These are phyloP conservation scores for Coenobita brevimanus DNA, from an alignment of 1,140 invertebrate genomes.

Conservation along the genomic window DNA sequence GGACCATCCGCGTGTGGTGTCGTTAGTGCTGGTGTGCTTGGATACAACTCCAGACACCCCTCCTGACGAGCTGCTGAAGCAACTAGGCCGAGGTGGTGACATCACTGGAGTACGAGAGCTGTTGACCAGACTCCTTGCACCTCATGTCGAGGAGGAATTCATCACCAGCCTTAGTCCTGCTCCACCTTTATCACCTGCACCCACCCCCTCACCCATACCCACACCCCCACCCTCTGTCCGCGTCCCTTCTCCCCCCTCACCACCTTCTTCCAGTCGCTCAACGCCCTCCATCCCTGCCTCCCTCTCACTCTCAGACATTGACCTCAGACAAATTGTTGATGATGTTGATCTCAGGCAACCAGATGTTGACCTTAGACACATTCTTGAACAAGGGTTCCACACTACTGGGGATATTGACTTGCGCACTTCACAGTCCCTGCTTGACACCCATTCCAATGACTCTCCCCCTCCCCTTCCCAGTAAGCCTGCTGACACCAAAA, in stretches of 20 bases:
- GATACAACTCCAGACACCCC: slow-evolving; percentile 39
- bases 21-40: slow-evolving; percentile 41
- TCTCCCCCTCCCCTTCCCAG: background rate
- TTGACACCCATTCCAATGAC: no score
- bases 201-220: background rate
- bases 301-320: slow-evolving; percentile 13
- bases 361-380: slow-evolving; percentile 39
- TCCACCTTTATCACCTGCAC: slow-evolving; percentile 1
- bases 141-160: slow-evolving; percentile 26
- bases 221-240: background rate
- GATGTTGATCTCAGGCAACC: no score
- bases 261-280: slow-evolving; percentile 50
- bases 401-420: slow-evolving; percentile 40
- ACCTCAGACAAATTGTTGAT: background rate
- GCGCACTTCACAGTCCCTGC: background rate
- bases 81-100: slow-evolving; percentile 23
- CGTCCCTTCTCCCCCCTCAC: slow-evolving; percentile 41
- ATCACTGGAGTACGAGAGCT: slow-evolving; percentile 41
- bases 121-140: slow-evolving; percentile 35
- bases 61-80: slow-evolving; percentile 38
- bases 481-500: background rate
- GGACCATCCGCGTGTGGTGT: slow-evolving; percentile 51
- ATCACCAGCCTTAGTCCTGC: slow-evolving; percentile 21
- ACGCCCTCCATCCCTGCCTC: slow-evolving; percentile 33
- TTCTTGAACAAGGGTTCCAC: slow-evolving; percentile 29